These are phyloP conservation scores for Mungos mungo DNA, from an alignment of 2,113 vertebrate species.

Conservation along the genomic window DNA sequence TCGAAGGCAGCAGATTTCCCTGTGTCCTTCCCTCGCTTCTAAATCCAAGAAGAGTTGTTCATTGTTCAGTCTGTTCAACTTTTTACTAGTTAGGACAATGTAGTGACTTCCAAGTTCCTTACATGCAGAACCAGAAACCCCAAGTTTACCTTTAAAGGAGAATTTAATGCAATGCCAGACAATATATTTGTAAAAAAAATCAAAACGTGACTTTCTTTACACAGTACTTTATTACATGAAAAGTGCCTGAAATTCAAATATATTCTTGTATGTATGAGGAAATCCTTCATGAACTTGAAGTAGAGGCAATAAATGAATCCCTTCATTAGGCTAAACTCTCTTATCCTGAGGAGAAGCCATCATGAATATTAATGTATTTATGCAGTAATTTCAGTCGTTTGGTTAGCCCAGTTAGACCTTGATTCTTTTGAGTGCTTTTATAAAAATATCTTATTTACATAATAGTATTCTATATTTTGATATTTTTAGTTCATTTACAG, in stretches of 20 bases:
- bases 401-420: neutral
- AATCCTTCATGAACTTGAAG: neutral
- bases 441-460: neutral
- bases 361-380: neutral
- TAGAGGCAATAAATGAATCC: neutral
- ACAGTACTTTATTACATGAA: neutral
- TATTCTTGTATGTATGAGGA: neutral
- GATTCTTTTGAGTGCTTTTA: neutral
- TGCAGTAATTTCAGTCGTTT: neutral
- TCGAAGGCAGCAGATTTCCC: neutral
- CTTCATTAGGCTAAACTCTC: neutral
- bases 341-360: neutral
- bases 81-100: neutral
- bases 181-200: neutral
- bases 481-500: conserved; percentile 6
- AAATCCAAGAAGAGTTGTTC: neutral
- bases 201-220: neutral
- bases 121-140: neutral
- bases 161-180: neutral
- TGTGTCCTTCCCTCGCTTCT: neutral
- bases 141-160: neutral
- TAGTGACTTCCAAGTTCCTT: neutral
- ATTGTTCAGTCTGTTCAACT: neutral
- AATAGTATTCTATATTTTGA: neutral
- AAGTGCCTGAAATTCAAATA: neutral